Evolutionary conservation across 2,113 vertebrate species (phyloP).

Genomic region (Leucopsar rothschildi): DNA sequence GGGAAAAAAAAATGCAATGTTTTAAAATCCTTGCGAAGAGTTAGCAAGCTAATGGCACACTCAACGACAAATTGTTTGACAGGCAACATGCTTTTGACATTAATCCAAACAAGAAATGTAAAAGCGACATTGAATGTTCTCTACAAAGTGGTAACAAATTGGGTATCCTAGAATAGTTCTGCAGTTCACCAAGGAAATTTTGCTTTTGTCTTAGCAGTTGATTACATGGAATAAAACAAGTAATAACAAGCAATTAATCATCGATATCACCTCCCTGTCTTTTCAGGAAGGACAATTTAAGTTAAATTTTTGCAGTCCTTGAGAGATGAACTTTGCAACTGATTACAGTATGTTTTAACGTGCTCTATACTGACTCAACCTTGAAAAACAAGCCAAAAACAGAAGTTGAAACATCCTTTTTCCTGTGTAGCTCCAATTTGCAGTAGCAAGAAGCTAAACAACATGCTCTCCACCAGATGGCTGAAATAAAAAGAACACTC

Average conservation of each 20-base stretch:
- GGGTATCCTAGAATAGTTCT: not conserved
- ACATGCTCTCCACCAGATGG: slow-evolving; percentile 71
- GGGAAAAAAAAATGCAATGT: not conserved
- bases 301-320: not conserved
- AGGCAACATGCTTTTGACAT: slow-evolving; percentile 46
- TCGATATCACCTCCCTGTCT: not conserved
- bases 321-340: not conserved
- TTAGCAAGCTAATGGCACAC: slow-evolving; percentile 39
- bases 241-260: not conserved
- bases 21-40: slow-evolving; percentile 30
- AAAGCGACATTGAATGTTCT: not conserved
- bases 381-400: slow-evolving; percentile 63
- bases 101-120: slow-evolving; percentile 39
- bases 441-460: slow-evolving; percentile 68
- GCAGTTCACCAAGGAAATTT: not conserved
- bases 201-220: not conserved
- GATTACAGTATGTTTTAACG: slow-evolving; percentile 5
- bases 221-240: not conserved
- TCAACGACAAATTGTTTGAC: slow-evolving; percentile 31
- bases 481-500: slow-evolving; percentile 72
- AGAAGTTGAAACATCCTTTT: slow-evolving; percentile 65
- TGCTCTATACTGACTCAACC: slow-evolving; percentile 41
- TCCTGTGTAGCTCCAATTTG: slow-evolving; percentile 58
- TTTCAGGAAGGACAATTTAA: not conserved
- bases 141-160: not conserved